Conservation (phyloP, 2,888 invertebrate species). For the Cephonodes hylas region DNA sequence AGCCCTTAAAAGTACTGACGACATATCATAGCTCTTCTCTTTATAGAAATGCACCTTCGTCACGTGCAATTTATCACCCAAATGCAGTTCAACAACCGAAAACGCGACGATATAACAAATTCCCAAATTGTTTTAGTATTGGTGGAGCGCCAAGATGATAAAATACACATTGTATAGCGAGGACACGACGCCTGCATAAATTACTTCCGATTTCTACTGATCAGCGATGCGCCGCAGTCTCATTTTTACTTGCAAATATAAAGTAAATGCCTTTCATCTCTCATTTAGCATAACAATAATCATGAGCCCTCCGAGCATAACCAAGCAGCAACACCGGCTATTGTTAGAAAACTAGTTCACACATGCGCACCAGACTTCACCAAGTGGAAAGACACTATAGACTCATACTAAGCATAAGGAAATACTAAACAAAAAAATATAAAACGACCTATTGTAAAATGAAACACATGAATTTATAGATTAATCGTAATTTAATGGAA, state of each 20-base stretch:
- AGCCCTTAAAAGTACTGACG: constrained; percentile 15
- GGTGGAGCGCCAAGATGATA: constrained; percentile 40
- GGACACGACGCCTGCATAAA: constrained; percentile 53
- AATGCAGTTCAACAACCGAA: constrained; percentile 18
- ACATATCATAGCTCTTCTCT: neutral
- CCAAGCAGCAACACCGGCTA: neutral
- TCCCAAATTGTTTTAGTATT: constrained; percentile 29
- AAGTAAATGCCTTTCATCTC: constrained; percentile 30
- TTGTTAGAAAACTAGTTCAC: neutral
- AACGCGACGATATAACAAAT: constrained; percentile 23
- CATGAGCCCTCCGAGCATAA: neutral
- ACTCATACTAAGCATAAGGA: neutral
- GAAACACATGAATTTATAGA: too few species aligned
- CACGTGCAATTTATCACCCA: neutral
- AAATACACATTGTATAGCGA: constrained; percentile 41
- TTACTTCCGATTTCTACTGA: constrained; percentile 71
- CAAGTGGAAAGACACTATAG: neutral
- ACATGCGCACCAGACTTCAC: neutral
- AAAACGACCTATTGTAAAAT: neutral
- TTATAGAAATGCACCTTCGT: neutral
- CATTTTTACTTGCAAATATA: constrained; percentile 65
- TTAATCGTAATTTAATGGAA: neutral
- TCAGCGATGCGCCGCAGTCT: constrained; percentile 57
- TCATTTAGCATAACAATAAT: constrained; percentile 16
- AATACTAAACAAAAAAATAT: neutral